Conservation (phyloP, 2,113 vertebrate species). For the Paramormyrops kingsleyae region DNA sequence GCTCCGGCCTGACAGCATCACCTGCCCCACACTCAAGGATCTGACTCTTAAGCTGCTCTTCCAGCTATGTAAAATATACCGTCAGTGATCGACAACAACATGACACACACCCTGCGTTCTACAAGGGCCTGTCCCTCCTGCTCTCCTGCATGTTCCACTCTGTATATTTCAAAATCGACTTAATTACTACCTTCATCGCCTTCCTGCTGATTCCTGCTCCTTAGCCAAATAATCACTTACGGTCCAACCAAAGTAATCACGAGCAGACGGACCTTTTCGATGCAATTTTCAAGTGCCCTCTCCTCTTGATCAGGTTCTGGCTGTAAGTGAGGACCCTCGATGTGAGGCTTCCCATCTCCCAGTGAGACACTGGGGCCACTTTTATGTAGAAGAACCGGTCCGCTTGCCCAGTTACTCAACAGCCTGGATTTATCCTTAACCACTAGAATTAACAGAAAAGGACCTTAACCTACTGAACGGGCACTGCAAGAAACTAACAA, state of each 20-base stretch:
- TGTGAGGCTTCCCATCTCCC: neutral
- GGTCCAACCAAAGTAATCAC: neutral
- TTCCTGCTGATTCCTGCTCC: neutral
- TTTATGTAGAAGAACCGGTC: neutral
- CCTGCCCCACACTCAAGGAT: conserved; percentile 70
- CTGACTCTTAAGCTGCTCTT: conserved; percentile 61
- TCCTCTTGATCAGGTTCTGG: conserved; percentile 5
- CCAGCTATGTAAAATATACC: conserved; percentile 54
- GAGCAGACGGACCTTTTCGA: conserved; percentile 48
- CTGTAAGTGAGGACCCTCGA: too few relatives aligned
- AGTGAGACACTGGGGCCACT: neutral
- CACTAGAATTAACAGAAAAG: neutral
- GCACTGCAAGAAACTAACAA: neutral
- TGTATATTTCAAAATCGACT: neutral
- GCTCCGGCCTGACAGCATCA: conserved; percentile 62
- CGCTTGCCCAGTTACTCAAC: neutral
- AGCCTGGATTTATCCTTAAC: neutral
- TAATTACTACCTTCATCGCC: neutral
- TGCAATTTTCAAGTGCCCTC: conserved; percentile 36
- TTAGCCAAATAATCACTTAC: neutral
- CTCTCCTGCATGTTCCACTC: neutral
- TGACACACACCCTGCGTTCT: neutral
- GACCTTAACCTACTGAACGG: neutral
- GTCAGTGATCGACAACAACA: neutral
- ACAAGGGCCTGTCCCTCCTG: neutral